phyloP scores from a whole-genome alignment of 2,888 invertebrate genomes.

The Syrphus vitripennis region DNA sequence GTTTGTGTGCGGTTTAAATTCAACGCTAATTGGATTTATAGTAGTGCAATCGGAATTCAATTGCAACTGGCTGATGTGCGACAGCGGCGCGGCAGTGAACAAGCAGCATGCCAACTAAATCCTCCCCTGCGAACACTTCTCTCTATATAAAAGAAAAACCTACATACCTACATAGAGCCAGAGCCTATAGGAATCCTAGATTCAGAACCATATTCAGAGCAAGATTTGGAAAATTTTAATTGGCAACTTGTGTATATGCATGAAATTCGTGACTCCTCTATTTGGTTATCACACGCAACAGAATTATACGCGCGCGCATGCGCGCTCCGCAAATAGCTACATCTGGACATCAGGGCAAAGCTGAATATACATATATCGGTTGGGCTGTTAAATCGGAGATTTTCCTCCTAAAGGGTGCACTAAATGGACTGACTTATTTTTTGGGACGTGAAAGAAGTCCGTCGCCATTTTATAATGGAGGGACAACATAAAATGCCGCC shows the following conservation, averaged over 20 bases:
- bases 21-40: slow-evolving; percentile 69
- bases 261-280: slow-evolving; percentile 66
- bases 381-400: not conserved
- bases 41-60: slow-evolving; percentile 68
- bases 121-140: not conserved
- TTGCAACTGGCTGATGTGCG: not conserved
- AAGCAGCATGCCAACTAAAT: not conserved
- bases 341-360: too few relatives aligned
- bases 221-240: slow-evolving; percentile 68
- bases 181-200: not conserved
- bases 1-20: slow-evolving; percentile 44
- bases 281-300: slow-evolving; percentile 64
- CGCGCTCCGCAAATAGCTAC: not conserved
- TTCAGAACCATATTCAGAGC: slow-evolving; percentile 41
- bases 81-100: not conserved
- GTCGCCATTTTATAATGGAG: not conserved
- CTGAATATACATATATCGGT: too few relatives aligned
- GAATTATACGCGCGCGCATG: not conserved
- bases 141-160: too few relatives aligned
- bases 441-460: slow-evolving; percentile 36
- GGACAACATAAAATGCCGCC: not conserved
- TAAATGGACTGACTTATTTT: slow-evolving; percentile 10
- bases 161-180: not conserved
- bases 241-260: slow-evolving; percentile 66
- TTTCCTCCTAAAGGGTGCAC: slow-evolving; percentile 3